Percentiles rank a stretch among this genome's conserved stretches.
Evolutionary conservation across 1,140 invertebrate species (phyloP).

Genomic region (Melanaphis sacchari): DNA sequence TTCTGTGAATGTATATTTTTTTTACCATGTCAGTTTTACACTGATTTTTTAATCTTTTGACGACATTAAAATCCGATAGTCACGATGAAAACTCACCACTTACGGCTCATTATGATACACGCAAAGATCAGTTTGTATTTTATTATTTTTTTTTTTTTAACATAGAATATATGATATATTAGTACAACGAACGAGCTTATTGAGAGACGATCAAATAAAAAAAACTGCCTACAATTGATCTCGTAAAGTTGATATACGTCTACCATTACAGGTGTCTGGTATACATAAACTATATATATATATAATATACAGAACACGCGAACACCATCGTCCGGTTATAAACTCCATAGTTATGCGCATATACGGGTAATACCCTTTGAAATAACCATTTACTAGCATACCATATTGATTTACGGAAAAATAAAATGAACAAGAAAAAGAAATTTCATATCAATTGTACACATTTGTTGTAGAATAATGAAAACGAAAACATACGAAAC

Average conservation of each 20-base stretch:
- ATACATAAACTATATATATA: neutral
- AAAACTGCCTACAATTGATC: neutral
- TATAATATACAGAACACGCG: too few species aligned
- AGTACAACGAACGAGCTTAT: neutral
- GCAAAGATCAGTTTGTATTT: neutral
- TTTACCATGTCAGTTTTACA: neutral
- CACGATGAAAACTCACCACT: neutral
- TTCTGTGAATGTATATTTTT: neutral
- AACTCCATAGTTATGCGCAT: neutral
- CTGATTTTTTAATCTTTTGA: constrained; percentile 2
- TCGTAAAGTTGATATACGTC: neutral
- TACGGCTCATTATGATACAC: neutral
- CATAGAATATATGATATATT: neutral
- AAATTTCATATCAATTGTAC: neutral
- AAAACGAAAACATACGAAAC: neutral
- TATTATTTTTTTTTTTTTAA: neutral
- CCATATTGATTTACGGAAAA: neutral
- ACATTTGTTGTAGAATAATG: neutral
- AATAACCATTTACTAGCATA: neutral
- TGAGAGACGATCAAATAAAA: neutral
- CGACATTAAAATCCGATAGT: neutral
- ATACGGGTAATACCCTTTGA: neutral
- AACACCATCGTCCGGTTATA: neutral
- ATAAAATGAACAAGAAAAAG: neutral
- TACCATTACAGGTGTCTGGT: neutral